Evolutionary conservation across 1,140 invertebrate genomes (phyloP).

Genomic region (Melipona quadrifasciata): DNA sequence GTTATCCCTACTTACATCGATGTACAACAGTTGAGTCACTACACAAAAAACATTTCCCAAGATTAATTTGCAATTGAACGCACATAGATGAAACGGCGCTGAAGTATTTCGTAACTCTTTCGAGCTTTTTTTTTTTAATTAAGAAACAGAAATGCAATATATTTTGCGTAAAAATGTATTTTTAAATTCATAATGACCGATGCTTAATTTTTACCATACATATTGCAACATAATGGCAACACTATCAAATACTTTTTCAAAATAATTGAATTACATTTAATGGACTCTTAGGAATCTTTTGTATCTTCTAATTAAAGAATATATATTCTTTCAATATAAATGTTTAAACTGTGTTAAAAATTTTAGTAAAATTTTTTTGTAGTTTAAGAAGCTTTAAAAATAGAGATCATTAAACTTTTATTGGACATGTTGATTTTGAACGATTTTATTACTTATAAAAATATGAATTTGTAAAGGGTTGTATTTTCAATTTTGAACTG

Average conservation of each 20-base stretch:
- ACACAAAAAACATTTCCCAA: neutral
- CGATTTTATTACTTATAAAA: neutral
- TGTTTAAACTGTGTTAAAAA: neutral
- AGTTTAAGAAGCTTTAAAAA: neutral
- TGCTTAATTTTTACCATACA: neutral
- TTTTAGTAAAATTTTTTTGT: neutral
- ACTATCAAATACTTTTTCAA: neutral
- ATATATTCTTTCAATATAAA: neutral
- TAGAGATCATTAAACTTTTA: neutral
- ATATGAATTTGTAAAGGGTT: neutral
- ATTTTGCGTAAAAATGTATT: neutral
- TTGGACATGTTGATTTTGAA: neutral
- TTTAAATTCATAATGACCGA: neutral
- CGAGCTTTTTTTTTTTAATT: neutral
- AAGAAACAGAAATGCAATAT: too few species aligned
- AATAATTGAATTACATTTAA: too few species aligned
- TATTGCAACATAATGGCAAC: neutral
- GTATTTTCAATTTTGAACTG: neutral
- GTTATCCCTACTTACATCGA: conserved; percentile 21
- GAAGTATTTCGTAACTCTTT: neutral
- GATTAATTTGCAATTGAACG: neutral
- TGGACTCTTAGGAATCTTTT: neutral
- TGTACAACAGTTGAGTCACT: conserved; percentile 9
- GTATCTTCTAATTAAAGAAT: neutral
- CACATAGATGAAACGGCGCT: neutral